A percentile compares a stretch with the other conserved stretches of the same genome.
phyloP scores from a whole-genome alignment of 2,113 vertebrate species.

The Myiopsitta monachus region DNA sequence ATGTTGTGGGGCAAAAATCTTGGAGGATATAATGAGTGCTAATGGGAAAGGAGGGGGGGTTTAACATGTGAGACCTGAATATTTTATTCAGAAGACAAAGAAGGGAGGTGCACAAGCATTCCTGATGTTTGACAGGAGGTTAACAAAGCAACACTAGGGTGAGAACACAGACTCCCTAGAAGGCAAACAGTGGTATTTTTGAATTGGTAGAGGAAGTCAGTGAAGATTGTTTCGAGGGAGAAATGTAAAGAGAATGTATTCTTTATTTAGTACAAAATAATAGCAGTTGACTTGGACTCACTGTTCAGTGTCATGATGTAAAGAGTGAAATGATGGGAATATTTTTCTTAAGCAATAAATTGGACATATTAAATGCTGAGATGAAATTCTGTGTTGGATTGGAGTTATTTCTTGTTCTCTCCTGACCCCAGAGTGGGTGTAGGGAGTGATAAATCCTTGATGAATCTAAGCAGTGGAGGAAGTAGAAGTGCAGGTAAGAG shows the following conservation, averaged over 20 bases:
- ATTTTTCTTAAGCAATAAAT: background rate
- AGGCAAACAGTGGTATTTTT: background rate
- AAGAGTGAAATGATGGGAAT: background rate
- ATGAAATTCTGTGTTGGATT: background rate
- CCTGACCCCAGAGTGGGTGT: background rate
- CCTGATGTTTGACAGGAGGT: background rate
- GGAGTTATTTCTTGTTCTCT: background rate
- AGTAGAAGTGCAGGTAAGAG: background rate
- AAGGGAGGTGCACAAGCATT: background rate
- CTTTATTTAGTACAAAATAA: background rate
- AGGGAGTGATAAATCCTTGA: background rate
- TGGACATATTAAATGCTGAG: background rate
- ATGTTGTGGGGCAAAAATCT: background rate
- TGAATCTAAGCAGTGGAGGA: background rate
- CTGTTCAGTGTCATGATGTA: background rate
- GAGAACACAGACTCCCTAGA: background rate
- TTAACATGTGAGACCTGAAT: background rate
- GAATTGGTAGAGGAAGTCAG: background rate
- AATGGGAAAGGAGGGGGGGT: background rate
- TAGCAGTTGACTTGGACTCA: background rate
- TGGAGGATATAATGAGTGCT: background rate
- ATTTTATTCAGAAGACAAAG: background rate
- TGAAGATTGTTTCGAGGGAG: background rate
- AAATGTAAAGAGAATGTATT: background rate
- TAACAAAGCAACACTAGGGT: background rate